Percentiles rank a stretch among this genome's conserved stretches.
Conservation (phyloP, 2,797 vertebrate species). For the Limnodromus scolopaceus region DNA sequence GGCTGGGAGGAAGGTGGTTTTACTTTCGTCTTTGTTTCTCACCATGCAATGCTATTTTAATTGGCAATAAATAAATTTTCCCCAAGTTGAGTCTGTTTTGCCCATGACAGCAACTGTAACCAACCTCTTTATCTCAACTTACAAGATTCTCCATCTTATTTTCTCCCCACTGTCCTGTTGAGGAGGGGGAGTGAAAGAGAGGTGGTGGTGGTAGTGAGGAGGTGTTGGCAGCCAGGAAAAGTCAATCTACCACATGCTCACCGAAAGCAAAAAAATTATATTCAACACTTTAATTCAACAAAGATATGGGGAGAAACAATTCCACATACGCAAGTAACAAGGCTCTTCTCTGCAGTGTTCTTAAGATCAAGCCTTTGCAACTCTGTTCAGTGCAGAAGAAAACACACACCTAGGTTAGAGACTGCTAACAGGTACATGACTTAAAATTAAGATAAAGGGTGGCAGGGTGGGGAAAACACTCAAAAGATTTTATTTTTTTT, state of each 20-base stretch:
- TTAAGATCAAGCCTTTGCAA: background rate
- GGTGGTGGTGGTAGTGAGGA: accelerated
- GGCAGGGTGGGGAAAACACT: background rate
- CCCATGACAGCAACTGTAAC: background rate
- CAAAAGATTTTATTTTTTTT: background rate
- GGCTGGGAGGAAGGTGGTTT: background rate
- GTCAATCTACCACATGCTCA: background rate
- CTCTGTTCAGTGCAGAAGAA: background rate
- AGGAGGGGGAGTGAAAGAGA: background rate
- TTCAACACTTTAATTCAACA: background rate
- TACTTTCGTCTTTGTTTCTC: background rate
- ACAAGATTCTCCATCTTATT: background rate
- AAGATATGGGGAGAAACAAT: background rate
- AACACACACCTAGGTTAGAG: background rate
- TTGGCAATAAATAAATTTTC: background rate
- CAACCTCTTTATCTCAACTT: background rate
- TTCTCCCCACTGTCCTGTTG: background rate
- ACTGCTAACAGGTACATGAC: background rate
- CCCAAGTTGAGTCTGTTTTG: background rate
- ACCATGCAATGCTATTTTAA: background rate
- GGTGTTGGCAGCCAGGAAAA: background rate
- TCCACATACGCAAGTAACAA: background rate
- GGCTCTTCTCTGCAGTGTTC: background rate
- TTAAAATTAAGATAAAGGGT: background rate
- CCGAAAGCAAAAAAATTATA: background rate